These are phyloP conservation scores for Onychomys torridus DNA, from an alignment of 2,797 vertebrate genomes.

Conservation along the genomic window DNA sequence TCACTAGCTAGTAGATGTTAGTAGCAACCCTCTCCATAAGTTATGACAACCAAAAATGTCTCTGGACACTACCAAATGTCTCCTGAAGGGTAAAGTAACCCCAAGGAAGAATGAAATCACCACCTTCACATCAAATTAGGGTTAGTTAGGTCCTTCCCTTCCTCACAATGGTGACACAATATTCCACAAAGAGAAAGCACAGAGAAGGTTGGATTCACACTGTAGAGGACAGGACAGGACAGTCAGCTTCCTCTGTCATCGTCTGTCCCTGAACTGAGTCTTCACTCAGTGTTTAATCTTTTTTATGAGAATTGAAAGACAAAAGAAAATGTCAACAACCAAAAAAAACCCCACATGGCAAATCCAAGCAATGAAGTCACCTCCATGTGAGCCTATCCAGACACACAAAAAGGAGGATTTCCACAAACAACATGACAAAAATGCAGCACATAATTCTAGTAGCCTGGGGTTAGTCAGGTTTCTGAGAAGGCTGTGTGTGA, in stretches of 20 bases:
- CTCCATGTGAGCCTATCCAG: neutral
- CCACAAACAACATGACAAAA: slow-evolving; percentile 15
- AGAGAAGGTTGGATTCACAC: neutral
- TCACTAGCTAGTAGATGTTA: neutral
- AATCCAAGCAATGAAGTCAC: slow-evolving; percentile 26
- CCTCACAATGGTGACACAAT: neutral
- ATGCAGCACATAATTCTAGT: neutral
- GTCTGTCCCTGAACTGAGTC: neutral
- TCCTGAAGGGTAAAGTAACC: neutral
- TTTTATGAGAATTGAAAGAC: slow-evolving; percentile 32
- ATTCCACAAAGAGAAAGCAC: neutral
- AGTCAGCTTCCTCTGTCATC: neutral
- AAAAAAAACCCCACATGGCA: neutral
- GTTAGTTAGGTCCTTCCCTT: neutral
- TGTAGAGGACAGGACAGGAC: neutral
- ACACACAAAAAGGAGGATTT: slow-evolving; percentile 12
- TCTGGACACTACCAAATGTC: neutral
- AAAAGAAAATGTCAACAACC: neutral
- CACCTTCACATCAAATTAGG: neutral
- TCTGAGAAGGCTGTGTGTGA: slow-evolving; percentile 15
- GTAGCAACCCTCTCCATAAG: too few species aligned
- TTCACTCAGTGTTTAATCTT: slow-evolving; percentile 21
- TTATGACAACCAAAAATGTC: neutral
- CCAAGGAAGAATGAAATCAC: neutral
- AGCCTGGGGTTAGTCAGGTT: neutral